These are phyloP conservation scores for Lamprologus speciosus DNA, from an alignment of 2,113 vertebrate species.

Conservation along the genomic window DNA sequence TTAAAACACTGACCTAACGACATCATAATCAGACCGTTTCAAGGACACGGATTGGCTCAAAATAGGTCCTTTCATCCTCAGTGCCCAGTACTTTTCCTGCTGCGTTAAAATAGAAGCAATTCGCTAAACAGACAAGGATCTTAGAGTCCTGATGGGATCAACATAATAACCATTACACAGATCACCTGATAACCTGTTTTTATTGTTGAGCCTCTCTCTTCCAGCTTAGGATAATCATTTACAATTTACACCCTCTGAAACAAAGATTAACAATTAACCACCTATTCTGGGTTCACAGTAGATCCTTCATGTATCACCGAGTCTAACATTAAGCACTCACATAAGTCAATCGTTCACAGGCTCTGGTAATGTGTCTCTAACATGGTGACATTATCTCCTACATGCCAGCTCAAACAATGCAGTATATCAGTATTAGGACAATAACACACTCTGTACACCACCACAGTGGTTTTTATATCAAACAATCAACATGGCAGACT, in stretches of 20 bases:
- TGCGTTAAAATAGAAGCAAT: background rate
- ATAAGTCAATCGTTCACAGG: background rate
- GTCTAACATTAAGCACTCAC: background rate
- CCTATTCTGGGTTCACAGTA: background rate
- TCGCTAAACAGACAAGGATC: background rate
- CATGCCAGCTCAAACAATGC: background rate
- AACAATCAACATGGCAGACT: background rate
- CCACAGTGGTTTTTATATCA: background rate
- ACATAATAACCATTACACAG: background rate
- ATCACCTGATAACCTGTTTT: background rate
- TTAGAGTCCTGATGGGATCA: background rate
- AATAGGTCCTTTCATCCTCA: background rate
- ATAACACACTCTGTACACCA: background rate
- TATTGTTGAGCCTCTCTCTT: background rate
- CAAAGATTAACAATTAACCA: slow-evolving; percentile 54
- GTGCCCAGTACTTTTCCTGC: background rate
- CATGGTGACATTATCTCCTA: background rate
- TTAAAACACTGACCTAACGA: background rate
- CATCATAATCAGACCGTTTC: background rate
- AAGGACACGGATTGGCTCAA: background rate
- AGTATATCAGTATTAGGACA: background rate
- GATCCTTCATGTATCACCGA: background rate
- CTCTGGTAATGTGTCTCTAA: background rate
- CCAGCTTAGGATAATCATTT: slow-evolving; percentile 25
- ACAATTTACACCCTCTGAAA: slow-evolving; percentile 23